These are phyloP conservation scores for Melanostoma mellinum DNA, from an alignment of 2,888 invertebrate genomes.

Conservation along the genomic window DNA sequence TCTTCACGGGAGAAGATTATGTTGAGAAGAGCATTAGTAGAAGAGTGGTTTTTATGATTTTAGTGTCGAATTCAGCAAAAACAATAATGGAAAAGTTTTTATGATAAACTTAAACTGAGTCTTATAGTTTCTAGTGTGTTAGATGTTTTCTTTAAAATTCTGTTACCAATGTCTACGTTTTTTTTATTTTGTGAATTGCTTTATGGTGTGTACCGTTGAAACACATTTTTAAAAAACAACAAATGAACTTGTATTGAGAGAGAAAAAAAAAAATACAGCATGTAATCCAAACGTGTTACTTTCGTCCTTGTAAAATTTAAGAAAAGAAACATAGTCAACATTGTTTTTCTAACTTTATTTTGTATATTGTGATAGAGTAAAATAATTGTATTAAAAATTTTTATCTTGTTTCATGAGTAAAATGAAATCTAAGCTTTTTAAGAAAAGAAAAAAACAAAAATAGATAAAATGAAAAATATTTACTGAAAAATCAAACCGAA, in stretches of 20 bases:
- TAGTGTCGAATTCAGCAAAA: too few relatives aligned
- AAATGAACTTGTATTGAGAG: constrained; percentile 21
- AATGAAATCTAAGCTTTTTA: constrained; percentile 53
- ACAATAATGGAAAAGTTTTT: too few relatives aligned
- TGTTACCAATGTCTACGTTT: too few relatives aligned
- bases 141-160: too few relatives aligned
- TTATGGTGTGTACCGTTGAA: background rate
- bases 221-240: background rate
- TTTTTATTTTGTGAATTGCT: too few relatives aligned
- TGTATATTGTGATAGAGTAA: constrained; percentile 66
- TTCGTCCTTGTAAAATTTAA: constrained; percentile 50
- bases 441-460: constrained; percentile 6
- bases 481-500: constrained; percentile 32
- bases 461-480: constrained; percentile 27
- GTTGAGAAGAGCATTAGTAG: too few relatives aligned
- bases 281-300: constrained; percentile 1
- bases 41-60: too few relatives aligned
- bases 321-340: constrained; percentile 34
- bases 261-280: constrained; percentile 7
- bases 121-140: too few relatives aligned
- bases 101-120: too few relatives aligned
- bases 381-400: constrained; percentile 59
- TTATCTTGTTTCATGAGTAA: constrained; percentile 55
- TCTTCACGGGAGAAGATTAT: background rate
- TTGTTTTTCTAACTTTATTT: constrained; percentile 39